phyloP scores from a whole-genome alignment of 2,113 vertebrate genomes.

The Proterorhinus semilunaris region DNA sequence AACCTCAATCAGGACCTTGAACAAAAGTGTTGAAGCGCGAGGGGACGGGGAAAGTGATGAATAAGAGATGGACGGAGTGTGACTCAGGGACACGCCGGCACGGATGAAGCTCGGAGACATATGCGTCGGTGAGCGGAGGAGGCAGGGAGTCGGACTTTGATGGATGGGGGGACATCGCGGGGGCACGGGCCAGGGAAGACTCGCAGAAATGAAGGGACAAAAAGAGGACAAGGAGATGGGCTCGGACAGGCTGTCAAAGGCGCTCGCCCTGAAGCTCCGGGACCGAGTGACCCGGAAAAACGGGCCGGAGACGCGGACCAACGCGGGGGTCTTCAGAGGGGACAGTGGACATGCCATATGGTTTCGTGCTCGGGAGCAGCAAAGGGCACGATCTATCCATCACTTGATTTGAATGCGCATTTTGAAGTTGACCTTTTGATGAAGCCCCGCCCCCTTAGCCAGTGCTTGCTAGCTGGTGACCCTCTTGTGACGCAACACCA shows the following conservation, averaged over 20 bases:
- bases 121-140: conserved; percentile 45
- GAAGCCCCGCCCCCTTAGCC: too few species aligned
- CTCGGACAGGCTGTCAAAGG: conserved; percentile 73
- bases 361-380: not conserved
- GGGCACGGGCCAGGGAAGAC: conserved; percentile 44
- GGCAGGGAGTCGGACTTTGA: conserved; percentile 52
- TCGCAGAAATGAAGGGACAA: conserved; percentile 30
- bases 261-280: conserved; percentile 57
- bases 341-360: not conserved
- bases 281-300: conserved; percentile 40
- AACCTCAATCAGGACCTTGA: too few species aligned
- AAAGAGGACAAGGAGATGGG: conserved; percentile 53
- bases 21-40: too few species aligned
- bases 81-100: conserved; percentile 44
- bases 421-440: too few species aligned
- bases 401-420: too few species aligned
- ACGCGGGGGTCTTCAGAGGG: not conserved
- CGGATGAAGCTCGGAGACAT: conserved; percentile 64
- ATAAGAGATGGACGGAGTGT: too few species aligned
- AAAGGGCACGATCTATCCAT: too few species aligned
- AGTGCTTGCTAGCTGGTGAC: too few species aligned
- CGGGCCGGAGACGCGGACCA: not conserved
- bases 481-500: too few species aligned
- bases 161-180: conserved; percentile 46
- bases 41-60: too few species aligned